phyloP scores from a whole-genome alignment of 2,888 invertebrate species.

The Ferrisia virgata region DNA sequence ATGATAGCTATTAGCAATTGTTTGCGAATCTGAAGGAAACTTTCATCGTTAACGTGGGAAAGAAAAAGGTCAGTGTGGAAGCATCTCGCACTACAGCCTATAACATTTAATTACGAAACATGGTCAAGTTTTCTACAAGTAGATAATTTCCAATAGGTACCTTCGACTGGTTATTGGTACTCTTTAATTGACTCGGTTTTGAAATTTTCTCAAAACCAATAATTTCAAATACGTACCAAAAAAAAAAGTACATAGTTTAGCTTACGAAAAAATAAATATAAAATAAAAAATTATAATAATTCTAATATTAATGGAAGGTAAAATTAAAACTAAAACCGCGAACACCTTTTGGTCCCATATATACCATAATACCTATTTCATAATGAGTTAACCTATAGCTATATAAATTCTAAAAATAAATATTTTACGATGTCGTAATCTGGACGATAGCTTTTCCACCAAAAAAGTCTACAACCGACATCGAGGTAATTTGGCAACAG shows the following conservation, averaged over 20 bases:
- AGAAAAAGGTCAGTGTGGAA: not conserved
- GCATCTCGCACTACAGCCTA: not conserved
- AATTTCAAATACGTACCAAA: not conserved
- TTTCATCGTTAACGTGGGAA: not conserved
- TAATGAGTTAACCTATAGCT: no score
- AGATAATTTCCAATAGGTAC: not conserved
- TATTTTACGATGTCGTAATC: not conserved
- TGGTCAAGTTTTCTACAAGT: not conserved
- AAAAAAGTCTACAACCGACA: no score
- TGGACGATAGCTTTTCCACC: not conserved
- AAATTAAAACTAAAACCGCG: no score
- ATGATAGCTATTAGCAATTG: not conserved
- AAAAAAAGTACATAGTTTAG: not conserved
- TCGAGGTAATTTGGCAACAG: no score
- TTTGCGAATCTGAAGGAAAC: not conserved
- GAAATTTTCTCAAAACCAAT: not conserved
- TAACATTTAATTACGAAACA: not conserved
- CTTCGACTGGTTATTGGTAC: not conserved
- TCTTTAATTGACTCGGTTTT: not conserved
- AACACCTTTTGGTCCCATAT: not conserved
- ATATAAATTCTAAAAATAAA: not conserved
- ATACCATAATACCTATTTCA: no score
- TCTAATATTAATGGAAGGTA: no score
- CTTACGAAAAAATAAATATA: no score
- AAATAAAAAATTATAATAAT: no score